Conservation (phyloP, 2,888 invertebrate genomes). For the Augiades crinisus region DNA sequence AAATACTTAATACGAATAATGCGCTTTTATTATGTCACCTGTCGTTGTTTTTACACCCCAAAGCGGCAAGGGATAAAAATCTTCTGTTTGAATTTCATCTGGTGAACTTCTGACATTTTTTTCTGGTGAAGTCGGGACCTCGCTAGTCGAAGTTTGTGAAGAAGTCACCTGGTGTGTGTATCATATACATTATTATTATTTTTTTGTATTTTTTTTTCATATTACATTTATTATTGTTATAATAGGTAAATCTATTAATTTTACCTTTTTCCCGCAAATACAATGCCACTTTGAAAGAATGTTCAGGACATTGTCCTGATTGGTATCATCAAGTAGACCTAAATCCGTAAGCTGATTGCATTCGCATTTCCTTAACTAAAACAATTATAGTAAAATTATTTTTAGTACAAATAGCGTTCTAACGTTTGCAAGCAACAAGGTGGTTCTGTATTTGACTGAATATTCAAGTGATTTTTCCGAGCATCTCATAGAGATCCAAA, state of each 20-base stretch:
- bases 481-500: no score
- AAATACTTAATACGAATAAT: no score
- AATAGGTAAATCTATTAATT: no score
- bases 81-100: conserved; percentile 42
- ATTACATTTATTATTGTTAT: no score
- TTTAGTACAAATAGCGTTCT: background rate
- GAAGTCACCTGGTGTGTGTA: conserved; percentile 56
- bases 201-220: no score
- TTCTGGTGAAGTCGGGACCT: conserved; percentile 48
- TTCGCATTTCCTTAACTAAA: conserved; percentile 71
- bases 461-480: no score
- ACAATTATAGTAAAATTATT: conserved; percentile 25
- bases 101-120: conserved; percentile 38
- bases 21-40: conserved; percentile 43
- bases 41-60: conserved; percentile 46
- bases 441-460: no score
- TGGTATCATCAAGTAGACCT: conserved; percentile 60
- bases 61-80: conserved; percentile 51
- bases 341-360: conserved; percentile 66
- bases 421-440: no score
- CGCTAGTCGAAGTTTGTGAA: conserved; percentile 65
- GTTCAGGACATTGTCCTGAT: conserved; percentile 65
- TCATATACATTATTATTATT: no score
- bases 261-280: conserved; percentile 67
- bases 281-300: conserved; percentile 73